Evolutionary conservation across 2,797 vertebrate genomes (phyloP), one percentile per base, ranked within the genome.

Genomic region (Falco rusticolus): DNA sequence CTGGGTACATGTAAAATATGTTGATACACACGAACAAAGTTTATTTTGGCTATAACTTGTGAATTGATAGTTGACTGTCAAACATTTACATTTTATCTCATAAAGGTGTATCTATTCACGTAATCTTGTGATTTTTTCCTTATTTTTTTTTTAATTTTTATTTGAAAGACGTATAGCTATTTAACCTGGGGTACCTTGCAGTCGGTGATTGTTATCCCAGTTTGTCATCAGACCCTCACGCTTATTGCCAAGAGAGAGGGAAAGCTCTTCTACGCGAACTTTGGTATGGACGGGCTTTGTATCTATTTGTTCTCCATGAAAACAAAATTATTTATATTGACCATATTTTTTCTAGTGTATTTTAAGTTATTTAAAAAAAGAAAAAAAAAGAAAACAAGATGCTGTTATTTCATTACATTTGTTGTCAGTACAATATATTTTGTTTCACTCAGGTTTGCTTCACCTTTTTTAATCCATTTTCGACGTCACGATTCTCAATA

Each of bases 11-110:
- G 99, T 99, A 99, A 99, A 98, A 99, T 99, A 99, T 99, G 99
- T 99, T 98, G 98, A 99, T 99, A 99, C 98, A 98, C 98, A 98
- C 97, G 95, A 98, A 98, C 98, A 98, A 98, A 98, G 98, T 98
- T 99, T 99, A 99, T 99, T 99, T 98, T 98, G 98, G 98, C 99
- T 98, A 98, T 98, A 98, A 98, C 94, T 98, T 98, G 98, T 99
- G 98, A 98, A 98, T 98, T 98, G 98, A 98, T 97, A 98, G 98
- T 98, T 98, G 98, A 98, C 98, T 98, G 98, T 98, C 98, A 98
- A 70, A 96, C 98, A 98, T 98, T 98, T 98, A 96, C 98, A 97
- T 98, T 98, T 98, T 97, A 98, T 98, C 98, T 98, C 98, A 97
- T 98, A 97, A 98, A 98, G 96, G 98, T 99, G 98, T 99, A 98